Base-by-base conservation (phyloP, 1,140 invertebrate species). In the Caerostris darwini region DNA sequence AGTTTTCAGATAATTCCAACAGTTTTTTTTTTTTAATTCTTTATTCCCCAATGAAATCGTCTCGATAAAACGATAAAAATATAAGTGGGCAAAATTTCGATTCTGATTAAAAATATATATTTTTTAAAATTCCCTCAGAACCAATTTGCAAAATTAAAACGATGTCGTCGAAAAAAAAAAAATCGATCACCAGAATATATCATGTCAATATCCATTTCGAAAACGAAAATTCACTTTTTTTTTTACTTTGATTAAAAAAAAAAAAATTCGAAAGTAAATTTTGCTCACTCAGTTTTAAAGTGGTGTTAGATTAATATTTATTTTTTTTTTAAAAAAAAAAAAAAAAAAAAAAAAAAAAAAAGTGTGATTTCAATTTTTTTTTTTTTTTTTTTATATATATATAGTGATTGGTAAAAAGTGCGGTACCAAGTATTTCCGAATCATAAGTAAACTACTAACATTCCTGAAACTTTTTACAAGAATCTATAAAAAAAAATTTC, bases 1-100 rank as follows among this genome's bases (percentile, higher is more conserved):
- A 50, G 53, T 34, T 53, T 50, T 77, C 8, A 50, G 8, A 77
- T 50, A 53, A 50, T 50, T 53, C 12, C 10, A 77, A 77, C 14
- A 50, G 19, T 77, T 19, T 34, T 34, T 53, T 53, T 12, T 12
- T 71, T 71, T 50, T 8, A 34, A 34, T 1, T 71, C 2, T 53
- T 50, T 50, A 50, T 77, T 50, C 71, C 34, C 1, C 10, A 50
- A 50, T 77, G 14, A 77, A 50, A 77, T 53, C 53, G 71, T 77
- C 61, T 50, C 71, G 71, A 77, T 77, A 77, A 77, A 77, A 77
- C 71, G 71, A 53, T 77, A 77, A 77, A 77, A 77, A 77, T 77
- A 7, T 5, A 1, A 50, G 10, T 50, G 8, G 19, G 34, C 19
- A 12, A 12, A 77, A 12, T 77, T 77, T 77, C 71, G 71, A 77